Base-by-base conservation (phyloP, 2,113 vertebrate genomes). In the Pseudonaja textilis region DNA sequence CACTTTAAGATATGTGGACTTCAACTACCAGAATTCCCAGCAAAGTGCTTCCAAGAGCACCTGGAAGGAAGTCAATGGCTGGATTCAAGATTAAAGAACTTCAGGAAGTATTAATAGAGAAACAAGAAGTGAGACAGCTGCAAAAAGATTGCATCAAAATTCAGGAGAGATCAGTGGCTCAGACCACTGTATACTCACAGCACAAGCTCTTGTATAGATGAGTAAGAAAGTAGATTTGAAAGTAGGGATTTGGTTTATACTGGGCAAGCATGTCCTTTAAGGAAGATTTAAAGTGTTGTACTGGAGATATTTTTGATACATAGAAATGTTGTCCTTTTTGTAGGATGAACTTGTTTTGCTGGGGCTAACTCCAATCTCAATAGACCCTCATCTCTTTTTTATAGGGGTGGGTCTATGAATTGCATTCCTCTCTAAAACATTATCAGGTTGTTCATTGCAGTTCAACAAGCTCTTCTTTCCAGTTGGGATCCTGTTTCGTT, bases 71-170 rank as follows among this genome's bases (percentile, higher is more conserved):
- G 98, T 97, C 52, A 98, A 96, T 92, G 98, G 96, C 94, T 98
- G 98, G 95, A 98, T 96, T 50, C 96, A 0, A 98, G 55, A 94
- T 97, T 0, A 98, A 98, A 16, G 99, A 99, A 96, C 98, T 99
- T 74, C 99, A 99, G 94, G 99, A 99, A 23, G 97, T 99, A 90
- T 96, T 99, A 92, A 98, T 98, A 96, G 98, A 99, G 95, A 99
- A 99, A 91, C 99, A 99, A 95, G 99, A 99, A 94, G 98, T 99
- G 7, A 98, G 98, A 52, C 99, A 99, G 96, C 96, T 99, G 90
- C 99, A 99, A 96, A 99, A 97, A 90, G 98, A 99, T 95, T 98
- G 98, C 94, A 99, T 99, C 94, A 97, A 97, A 92, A 99, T 98
- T 96, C 99, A 99, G 95, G 99, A 99, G 95, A 98, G 94, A 99